Evolutionary conservation across 2,113 vertebrate species (phyloP).

Genomic region (Tachuris rubrigastra): DNA sequence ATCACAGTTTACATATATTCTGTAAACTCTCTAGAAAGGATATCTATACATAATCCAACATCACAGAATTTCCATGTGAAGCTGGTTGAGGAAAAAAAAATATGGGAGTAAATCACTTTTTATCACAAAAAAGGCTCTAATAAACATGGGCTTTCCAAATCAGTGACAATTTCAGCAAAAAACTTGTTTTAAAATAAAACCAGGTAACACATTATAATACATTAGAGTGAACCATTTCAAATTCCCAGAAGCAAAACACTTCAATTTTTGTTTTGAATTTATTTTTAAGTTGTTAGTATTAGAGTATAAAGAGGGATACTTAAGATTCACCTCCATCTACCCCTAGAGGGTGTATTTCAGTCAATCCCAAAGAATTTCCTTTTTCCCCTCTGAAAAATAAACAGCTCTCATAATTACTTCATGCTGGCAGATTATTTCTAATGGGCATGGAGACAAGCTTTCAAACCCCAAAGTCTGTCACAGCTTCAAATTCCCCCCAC

Average conservation of each 20-base stretch:
- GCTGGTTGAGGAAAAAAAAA: neutral
- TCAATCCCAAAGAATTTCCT: neutral
- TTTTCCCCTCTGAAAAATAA: neutral
- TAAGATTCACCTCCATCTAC: neutral
- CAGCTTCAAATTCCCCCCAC: neutral
- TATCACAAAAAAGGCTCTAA: neutral
- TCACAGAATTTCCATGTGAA: neutral
- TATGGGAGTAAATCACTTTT: neutral
- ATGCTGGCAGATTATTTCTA: neutral
- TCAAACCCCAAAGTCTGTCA: neutral
- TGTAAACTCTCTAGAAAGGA: neutral
- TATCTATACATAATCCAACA: neutral
- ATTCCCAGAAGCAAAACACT: neutral
- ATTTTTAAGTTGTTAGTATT: neutral
- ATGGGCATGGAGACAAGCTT: neutral
- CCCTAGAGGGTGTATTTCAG: fast-evolving
- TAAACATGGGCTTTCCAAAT: neutral
- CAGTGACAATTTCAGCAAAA: neutral
- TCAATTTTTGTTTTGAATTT: neutral
- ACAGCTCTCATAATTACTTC: neutral
- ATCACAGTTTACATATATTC: neutral
- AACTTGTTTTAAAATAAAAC: neutral
- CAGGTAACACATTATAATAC: neutral
- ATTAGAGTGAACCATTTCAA: neutral
- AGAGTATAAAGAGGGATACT: neutral